These are phyloP conservation scores for Python bivittatus DNA, from an alignment of 2,113 vertebrate genomes.

Conservation along the genomic window DNA sequence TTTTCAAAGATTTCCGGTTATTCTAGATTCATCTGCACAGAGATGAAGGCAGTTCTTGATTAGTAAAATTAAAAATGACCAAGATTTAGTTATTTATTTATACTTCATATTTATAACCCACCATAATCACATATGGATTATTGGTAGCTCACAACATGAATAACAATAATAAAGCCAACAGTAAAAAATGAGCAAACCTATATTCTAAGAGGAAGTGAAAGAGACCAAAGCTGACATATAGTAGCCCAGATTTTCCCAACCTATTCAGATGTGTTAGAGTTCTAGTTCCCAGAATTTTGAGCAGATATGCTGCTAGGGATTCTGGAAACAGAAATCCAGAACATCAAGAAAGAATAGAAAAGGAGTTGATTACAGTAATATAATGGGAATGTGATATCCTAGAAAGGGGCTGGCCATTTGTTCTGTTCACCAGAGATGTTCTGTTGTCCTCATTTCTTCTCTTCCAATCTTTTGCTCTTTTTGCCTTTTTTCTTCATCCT, in stretches of 20 bases:
- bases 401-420: not conserved
- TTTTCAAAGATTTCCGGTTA: not conserved
- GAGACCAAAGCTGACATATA: not conserved
- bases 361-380: not conserved
- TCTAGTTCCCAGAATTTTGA: not conserved
- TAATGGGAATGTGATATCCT: not conserved
- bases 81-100: not conserved
- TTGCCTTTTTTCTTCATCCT: not conserved
- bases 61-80: not conserved
- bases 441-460: not conserved
- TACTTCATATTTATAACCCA: not conserved
- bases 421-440: not conserved
- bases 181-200: not conserved
- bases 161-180: not conserved
- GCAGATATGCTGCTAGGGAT: not conserved
- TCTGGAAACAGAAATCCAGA: not conserved
- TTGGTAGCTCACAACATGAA: not conserved
- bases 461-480: not conserved
- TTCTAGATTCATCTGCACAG: not conserved
- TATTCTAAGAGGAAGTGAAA: not conserved
- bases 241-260: not conserved
- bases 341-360: not conserved
- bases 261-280: not conserved
- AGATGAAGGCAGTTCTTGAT: not conserved
- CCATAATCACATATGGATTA: not conserved